A percentile compares a stretch with the other conserved stretches of the same genome.
Evolutionary conservation across 2,797 vertebrate genomes (phyloP).

Genomic region (Zalophus californianus): DNA sequence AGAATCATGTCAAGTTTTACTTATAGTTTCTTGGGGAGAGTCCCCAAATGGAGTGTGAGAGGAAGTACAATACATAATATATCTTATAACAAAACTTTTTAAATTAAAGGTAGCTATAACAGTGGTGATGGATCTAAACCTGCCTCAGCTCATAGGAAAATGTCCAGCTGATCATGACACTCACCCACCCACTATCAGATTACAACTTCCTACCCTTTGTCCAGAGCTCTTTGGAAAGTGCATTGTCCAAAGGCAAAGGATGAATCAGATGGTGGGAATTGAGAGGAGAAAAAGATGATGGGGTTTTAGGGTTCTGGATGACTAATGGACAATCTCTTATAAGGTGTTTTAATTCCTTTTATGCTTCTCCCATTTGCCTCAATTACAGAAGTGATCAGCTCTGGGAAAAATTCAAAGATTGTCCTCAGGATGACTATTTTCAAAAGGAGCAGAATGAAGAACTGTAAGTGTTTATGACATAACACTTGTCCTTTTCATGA

Average conservation of each 20-base stretch:
- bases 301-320: background rate
- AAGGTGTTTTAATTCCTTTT: background rate
- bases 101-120: background rate
- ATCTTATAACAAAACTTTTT: background rate
- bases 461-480: background rate
- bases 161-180: background rate
- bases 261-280: background rate
- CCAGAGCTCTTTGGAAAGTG: constrained; percentile 14
- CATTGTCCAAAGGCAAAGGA: background rate
- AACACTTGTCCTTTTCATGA: background rate
- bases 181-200: background rate
- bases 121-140: background rate
- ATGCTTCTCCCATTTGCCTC: background rate
- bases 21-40: background rate
- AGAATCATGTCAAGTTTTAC: background rate
- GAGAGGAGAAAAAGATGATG: rapidly evolving
- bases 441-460: background rate
- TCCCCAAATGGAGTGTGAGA: background rate
- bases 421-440: background rate
- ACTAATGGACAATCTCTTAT: background rate
- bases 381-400: background rate
- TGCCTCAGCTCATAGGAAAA: background rate
- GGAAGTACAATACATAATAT: background rate
- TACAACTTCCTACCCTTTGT: background rate
- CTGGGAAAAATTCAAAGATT: background rate